Conservation (phyloP, 2,888 invertebrate genomes). For the Diplazon laetatorius region DNA sequence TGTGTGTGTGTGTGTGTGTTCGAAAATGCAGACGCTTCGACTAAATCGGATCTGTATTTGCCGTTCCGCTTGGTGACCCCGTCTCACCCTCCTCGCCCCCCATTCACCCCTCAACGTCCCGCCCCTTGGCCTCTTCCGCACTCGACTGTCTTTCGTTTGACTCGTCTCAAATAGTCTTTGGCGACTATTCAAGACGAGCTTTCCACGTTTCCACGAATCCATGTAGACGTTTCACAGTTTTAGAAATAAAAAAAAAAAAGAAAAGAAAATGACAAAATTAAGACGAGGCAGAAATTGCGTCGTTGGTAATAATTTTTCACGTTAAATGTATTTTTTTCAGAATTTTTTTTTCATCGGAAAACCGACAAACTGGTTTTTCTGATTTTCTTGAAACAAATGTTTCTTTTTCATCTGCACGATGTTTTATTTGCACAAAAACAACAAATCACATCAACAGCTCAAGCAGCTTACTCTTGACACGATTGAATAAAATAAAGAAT, state of each 20-base stretch:
- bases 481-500: slow-evolving; percentile 4
- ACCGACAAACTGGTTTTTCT: too few relatives aligned
- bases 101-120: neutral
- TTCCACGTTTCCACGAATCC: neutral
- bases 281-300: too few relatives aligned
- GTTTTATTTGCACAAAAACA: slow-evolving; percentile 2
- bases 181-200: slow-evolving; percentile 9
- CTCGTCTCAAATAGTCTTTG: neutral
- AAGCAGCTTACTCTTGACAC: neutral
- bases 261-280: too few relatives aligned
- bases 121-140: neutral
- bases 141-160: slow-evolving; percentile 27
- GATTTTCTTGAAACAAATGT: neutral
- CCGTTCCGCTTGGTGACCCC: slow-evolving; percentile 39
- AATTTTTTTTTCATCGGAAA: neutral
- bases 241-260: too few relatives aligned
- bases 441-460: neutral
- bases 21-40: slow-evolving; percentile 42
- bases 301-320: too few relatives aligned
- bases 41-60: slow-evolving; percentile 48
- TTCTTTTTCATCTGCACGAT: too few relatives aligned
- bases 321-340: too few relatives aligned
- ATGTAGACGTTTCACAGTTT: neutral
- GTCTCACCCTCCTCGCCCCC: neutral
- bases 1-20: slow-evolving; percentile 10